Percentiles rank a stretch among this genome's conserved stretches.
phyloP scores from a whole-genome alignment of 1,140 invertebrate species.

The Cyphomyrmex costatus region DNA sequence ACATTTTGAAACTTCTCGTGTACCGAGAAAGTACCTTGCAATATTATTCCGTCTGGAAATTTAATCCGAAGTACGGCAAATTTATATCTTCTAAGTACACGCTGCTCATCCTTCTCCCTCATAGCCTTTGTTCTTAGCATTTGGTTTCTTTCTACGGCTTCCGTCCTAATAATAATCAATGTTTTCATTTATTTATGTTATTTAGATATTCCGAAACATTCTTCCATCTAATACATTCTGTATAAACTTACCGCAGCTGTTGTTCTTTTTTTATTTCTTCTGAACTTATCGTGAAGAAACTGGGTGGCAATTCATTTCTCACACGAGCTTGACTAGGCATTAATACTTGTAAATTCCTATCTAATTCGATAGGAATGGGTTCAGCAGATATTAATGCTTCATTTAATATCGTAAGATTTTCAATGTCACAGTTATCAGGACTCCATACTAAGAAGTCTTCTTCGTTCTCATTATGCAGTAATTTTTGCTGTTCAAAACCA shows the following conservation, averaged over 20 bases:
- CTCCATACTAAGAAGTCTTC: constrained; percentile 90
- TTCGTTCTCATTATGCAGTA: constrained; percentile 87
- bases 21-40: constrained; percentile 95
- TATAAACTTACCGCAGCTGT: constrained; percentile 88
- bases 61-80: constrained; percentile 94
- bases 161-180: constrained; percentile 87
- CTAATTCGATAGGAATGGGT: constrained; percentile 93
- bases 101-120: constrained; percentile 94
- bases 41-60: constrained; percentile 94
- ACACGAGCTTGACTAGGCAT: constrained; percentile 91
- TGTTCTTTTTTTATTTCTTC: constrained; percentile 96
- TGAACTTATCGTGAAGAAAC: constrained; percentile 93
- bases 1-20: constrained; percentile 91
- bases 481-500: constrained; percentile 91
- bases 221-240: constrained; percentile 7
- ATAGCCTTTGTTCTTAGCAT: constrained; percentile 97
- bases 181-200: constrained; percentile 1
- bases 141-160: constrained; percentile 92
- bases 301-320: constrained; percentile 91
- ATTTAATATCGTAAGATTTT: constrained; percentile 88
- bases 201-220: neutral
- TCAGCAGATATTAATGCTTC: constrained; percentile 93
- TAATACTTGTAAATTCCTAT: constrained; percentile 94
- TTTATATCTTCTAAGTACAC: constrained; percentile 93
- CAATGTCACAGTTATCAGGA: constrained; percentile 85